Conservation (phyloP, 2,113 vertebrate genomes). For the Callospermophilus lateralis region DNA sequence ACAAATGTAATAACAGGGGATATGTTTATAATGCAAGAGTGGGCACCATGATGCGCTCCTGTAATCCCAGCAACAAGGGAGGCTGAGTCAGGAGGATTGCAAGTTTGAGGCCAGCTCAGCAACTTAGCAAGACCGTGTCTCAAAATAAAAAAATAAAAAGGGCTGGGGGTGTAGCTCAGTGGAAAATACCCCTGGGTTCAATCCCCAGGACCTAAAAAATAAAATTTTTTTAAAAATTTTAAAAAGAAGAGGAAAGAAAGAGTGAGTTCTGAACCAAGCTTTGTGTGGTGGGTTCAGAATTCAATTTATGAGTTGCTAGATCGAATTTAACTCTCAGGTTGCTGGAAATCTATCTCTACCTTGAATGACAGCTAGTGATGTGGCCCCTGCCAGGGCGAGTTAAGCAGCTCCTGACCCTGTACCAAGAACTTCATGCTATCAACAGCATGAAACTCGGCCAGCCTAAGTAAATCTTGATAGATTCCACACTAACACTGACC, state of each 20-base stretch:
- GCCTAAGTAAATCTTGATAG: neutral
- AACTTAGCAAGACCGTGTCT: too few relatives aligned
- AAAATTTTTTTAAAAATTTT: too few relatives aligned
- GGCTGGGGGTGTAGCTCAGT: too few relatives aligned
- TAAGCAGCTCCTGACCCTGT: neutral
- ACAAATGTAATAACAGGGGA: neutral
- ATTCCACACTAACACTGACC: neutral
- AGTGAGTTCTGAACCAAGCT: neutral
- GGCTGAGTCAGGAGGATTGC: too few relatives aligned
- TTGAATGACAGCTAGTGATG: neutral
- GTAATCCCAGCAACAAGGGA: too few relatives aligned
- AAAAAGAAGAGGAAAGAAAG: too few relatives aligned
- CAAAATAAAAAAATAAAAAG: too few relatives aligned
- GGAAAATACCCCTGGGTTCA: too few relatives aligned
- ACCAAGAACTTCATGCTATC: neutral
- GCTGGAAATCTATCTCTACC: neutral
- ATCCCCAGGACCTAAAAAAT: too few relatives aligned
- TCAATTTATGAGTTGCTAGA: neutral
- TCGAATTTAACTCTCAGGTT: neutral
- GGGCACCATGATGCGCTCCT: too few relatives aligned
- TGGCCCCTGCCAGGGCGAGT: neutral
- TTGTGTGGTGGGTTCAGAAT: neutral
- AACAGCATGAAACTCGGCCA: neutral
- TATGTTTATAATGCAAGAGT: neutral
- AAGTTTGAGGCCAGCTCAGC: too few relatives aligned